phyloP scores from a whole-genome alignment of 2,888 invertebrate species.

The Heliconius cydno region DNA sequence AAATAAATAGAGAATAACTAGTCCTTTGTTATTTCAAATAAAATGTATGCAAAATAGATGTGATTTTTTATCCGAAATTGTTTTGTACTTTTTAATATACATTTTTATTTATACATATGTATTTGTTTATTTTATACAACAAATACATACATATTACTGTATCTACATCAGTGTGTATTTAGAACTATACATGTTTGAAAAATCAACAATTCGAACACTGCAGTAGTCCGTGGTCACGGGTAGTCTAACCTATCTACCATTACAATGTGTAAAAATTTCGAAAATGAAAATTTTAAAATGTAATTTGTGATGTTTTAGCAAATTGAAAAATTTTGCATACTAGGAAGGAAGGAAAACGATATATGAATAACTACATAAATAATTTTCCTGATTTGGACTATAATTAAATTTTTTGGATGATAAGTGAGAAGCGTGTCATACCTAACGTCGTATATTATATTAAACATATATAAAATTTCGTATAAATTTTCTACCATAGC shows the following conservation, averaged over 20 bases:
- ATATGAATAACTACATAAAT: not conserved
- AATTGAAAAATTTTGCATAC: not conserved
- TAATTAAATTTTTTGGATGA: not conserved
- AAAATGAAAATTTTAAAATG: no score
- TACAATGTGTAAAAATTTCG: no score
- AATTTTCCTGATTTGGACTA: slow-evolving; percentile 4
- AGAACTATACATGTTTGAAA: no score
- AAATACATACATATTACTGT: no score
- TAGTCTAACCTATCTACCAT: no score
- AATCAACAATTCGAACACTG: no score
- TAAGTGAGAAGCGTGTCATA: not conserved
- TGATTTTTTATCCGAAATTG: not conserved
- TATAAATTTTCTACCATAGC: not conserved
- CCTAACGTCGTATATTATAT: not conserved
- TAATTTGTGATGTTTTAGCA: not conserved
- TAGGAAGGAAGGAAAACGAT: slow-evolving; percentile 14
- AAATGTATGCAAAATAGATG: not conserved
- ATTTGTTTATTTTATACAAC: no score
- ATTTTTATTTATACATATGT: no score
- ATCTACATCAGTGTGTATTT: no score
- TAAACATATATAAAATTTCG: not conserved
- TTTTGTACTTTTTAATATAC: not conserved
- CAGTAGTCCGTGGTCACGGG: no score
- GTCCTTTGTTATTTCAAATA: not conserved
- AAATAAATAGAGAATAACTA: not conserved